phyloP scores from a whole-genome alignment of 2,888 invertebrate genomes.

The Lasioglossum vierecki region DNA sequence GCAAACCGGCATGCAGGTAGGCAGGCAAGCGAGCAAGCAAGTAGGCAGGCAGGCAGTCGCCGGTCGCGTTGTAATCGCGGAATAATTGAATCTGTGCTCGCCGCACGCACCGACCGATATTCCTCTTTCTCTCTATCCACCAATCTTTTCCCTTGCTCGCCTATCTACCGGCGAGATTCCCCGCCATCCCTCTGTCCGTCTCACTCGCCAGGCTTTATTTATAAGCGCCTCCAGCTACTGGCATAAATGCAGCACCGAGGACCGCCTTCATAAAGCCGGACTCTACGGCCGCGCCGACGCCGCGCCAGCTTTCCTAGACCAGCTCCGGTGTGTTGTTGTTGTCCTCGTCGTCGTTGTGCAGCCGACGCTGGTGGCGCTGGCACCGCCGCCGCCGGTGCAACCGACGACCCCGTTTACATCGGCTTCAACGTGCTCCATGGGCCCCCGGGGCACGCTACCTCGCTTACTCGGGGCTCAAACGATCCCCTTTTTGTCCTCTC shows the following conservation, averaged over 20 bases:
- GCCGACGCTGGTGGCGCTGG: conserved; percentile 67
- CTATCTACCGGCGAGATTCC: conserved; percentile 36
- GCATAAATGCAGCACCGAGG: conserved; percentile 78
- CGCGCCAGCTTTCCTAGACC: conserved; percentile 67
- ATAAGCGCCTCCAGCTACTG: conserved; percentile 79
- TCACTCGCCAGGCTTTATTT: conserved; percentile 75
- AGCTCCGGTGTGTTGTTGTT: conserved; percentile 45
- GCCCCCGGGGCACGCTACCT: conserved; percentile 76
- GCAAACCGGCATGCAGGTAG: conserved; percentile 42
- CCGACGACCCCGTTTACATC: conserved; percentile 75
- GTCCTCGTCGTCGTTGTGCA: conserved; percentile 47
- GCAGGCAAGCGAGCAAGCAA: conserved; percentile 35
- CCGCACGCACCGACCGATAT: conserved; percentile 60
- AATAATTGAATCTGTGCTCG: conserved; percentile 80
- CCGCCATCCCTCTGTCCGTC: conserved; percentile 37
- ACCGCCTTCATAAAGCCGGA: conserved; percentile 80
- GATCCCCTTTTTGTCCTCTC: conserved; percentile 61
- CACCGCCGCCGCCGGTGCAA: conserved; percentile 61
- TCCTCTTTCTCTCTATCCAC: conserved; percentile 65
- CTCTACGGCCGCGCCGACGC: conserved; percentile 48
- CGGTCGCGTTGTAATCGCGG: conserved; percentile 79
- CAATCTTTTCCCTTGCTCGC: conserved; percentile 34
- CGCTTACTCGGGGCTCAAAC: conserved; percentile 74
- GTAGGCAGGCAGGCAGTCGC: conserved; percentile 49
- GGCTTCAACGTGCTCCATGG: conserved; percentile 62